A percentile compares a stretch with the other conserved stretches of the same genome.
Conservation (phyloP, 2,113 vertebrate genomes). For the Campylomormyrus tamandua region DNA sequence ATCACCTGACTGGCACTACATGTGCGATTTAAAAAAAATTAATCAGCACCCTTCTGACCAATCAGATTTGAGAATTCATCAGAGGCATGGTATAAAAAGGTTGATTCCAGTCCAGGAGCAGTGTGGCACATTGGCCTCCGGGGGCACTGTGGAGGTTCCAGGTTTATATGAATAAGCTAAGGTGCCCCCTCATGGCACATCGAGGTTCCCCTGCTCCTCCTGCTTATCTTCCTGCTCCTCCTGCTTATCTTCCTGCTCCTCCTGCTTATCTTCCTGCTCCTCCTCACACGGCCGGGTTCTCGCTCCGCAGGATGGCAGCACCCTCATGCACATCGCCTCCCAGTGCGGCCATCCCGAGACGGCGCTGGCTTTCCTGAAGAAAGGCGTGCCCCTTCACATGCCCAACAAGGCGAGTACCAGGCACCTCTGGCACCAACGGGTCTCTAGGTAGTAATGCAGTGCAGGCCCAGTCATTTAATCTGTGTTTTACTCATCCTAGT, state of each 20-base stretch:
- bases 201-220: neutral
- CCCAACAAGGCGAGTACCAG: constrained; percentile 44
- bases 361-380: constrained; percentile 43
- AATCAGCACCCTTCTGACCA: neutral
- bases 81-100: neutral
- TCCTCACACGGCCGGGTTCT: neutral
- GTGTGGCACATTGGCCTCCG: neutral
- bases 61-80: neutral
- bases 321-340: constrained; percentile 48
- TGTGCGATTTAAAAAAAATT: neutral
- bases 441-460: neutral
- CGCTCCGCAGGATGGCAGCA: constrained; percentile 45
- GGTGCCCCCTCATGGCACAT: neutral
- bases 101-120: neutral
- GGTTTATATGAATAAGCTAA: neutral
- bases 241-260: neutral
- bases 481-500: constrained; percentile 24
- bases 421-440: neutral
- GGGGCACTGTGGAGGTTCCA: neutral
- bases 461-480: neutral
- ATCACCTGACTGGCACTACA: neutral
- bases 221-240: neutral
- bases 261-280: neutral
- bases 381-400: constrained; percentile 51
- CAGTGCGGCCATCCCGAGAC: constrained; percentile 47